Evolutionary conservation across 2,888 invertebrate species (phyloP).

Genomic region (Cyaniris semiargus): DNA sequence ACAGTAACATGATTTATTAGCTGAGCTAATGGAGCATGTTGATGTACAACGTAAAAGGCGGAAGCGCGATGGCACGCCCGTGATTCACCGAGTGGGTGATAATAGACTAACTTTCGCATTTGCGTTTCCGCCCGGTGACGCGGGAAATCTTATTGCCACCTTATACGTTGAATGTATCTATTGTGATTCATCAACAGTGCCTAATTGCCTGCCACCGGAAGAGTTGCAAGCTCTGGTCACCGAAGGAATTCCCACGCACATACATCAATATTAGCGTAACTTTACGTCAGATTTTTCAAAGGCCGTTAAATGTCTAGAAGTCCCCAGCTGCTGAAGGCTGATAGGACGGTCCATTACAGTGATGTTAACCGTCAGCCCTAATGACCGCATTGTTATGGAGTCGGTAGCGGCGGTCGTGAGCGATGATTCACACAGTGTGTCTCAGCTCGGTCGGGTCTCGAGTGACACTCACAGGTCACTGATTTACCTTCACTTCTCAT

Average conservation of each 20-base stretch:
- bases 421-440: background rate
- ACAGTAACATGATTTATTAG: background rate
- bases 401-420: background rate
- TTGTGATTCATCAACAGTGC: background rate
- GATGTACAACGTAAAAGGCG: background rate
- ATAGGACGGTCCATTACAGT: background rate
- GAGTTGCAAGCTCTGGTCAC: background rate
- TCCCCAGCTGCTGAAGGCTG: background rate
- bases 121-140: background rate
- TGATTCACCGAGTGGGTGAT: background rate
- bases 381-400: background rate
- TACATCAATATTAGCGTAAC: too few relatives aligned
- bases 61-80: background rate
- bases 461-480: background rate
- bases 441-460: background rate
- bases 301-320: background rate
- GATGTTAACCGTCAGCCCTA: background rate
- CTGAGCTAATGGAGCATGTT: constrained; percentile 2
- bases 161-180: background rate
- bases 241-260: background rate
- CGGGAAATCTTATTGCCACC: background rate
- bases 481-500: background rate
- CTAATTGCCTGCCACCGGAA: background rate
- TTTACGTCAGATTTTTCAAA: too few relatives aligned
- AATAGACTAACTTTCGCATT: background rate